These are phyloP conservation scores for Hartigia nigra DNA, from an alignment of 2,888 invertebrate genomes.

Conservation along the genomic window DNA sequence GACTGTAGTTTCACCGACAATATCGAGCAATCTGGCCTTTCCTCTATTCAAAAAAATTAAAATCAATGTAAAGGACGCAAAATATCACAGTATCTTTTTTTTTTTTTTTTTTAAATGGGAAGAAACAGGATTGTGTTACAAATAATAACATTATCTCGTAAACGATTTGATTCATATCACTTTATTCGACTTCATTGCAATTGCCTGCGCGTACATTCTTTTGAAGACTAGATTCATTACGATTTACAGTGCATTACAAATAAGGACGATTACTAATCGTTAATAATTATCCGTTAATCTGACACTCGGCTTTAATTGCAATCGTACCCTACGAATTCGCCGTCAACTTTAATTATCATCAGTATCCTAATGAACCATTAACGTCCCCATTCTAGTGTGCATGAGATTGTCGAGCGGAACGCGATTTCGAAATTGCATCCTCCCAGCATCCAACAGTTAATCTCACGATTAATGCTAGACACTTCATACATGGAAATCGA, in stretches of 20 bases:
- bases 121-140: not conserved
- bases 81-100: not conserved
- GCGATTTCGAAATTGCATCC: slow-evolving; percentile 32
- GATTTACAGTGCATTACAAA: slow-evolving; percentile 31
- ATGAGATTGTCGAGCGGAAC: slow-evolving; percentile 37
- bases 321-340: slow-evolving; percentile 8
- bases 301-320: slow-evolving; percentile 2
- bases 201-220: slow-evolving; percentile 40
- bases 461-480: not conserved
- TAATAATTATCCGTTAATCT: slow-evolving; percentile 2
- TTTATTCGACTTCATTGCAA: slow-evolving; percentile 46
- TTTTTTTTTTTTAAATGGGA: not conserved
- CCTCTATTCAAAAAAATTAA: too few species aligned
- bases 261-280: slow-evolving; percentile 18
- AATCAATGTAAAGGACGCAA: not conserved
- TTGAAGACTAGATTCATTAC: slow-evolving; percentile 31
- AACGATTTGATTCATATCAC: slow-evolving; percentile 28
- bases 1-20: too few species aligned
- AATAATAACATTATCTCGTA: not conserved
- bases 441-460: slow-evolving; percentile 8
- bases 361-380: slow-evolving; percentile 15
- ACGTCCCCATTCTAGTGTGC: slow-evolving; percentile 28
- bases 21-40: too few species aligned
- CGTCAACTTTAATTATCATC: slow-evolving; percentile 11
- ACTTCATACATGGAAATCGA: not conserved